Percentiles rank a stretch among this genome's conserved stretches.
phyloP scores from a whole-genome alignment of 2,888 invertebrate species.

The Chironomus riparius region DNA sequence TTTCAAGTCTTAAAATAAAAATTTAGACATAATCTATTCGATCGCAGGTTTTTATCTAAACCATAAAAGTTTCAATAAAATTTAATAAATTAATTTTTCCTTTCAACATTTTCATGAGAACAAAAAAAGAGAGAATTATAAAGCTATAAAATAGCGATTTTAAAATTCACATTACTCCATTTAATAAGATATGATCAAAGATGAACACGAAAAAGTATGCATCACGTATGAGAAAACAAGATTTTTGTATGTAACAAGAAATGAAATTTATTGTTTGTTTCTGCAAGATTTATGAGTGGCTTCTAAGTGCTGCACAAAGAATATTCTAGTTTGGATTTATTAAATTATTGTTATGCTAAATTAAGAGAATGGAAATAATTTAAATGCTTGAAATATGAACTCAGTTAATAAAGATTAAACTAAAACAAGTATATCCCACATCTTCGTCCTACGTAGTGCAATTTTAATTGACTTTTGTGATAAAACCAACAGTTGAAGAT shows the following conservation, averaged over 20 bases:
- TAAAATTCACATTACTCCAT: too few relatives aligned
- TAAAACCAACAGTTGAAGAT: background rate
- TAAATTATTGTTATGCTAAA: background rate
- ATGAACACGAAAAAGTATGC: too few relatives aligned
- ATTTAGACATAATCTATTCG: too few relatives aligned
- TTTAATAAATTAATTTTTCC: too few relatives aligned
- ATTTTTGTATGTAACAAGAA: background rate
- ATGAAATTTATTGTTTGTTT: background rate
- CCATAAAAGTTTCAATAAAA: too few relatives aligned
- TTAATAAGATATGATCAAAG: too few relatives aligned
- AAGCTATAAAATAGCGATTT: too few relatives aligned
- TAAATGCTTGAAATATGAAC: background rate
- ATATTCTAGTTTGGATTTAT: background rate
- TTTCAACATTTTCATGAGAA: too few relatives aligned
- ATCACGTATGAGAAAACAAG: too few relatives aligned
- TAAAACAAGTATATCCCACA: background rate
- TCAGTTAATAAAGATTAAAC: background rate
- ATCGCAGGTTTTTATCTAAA: too few relatives aligned
- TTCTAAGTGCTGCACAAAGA: background rate
- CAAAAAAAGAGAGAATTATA: too few relatives aligned
- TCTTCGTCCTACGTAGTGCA: background rate
- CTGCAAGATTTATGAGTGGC: background rate
- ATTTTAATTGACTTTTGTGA: slow-evolving; percentile 6
- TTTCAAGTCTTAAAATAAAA: too few relatives aligned
- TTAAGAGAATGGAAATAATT: background rate